Conservation (phyloP, 2,113 vertebrate genomes). For the Rhagologus leucostigma region DNA sequence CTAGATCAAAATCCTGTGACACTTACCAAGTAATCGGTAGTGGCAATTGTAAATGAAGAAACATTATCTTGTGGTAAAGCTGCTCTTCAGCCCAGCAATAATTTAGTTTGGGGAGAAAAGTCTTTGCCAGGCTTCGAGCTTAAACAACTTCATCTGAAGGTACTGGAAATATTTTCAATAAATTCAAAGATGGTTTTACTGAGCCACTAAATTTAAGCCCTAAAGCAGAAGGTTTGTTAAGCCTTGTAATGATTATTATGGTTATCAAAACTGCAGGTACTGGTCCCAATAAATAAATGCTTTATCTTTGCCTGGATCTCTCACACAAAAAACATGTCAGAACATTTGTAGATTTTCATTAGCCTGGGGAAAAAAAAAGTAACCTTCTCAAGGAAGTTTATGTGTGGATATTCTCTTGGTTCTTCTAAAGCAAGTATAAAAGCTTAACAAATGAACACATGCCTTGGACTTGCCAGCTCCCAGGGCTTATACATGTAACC, state of each 20-base stretch:
- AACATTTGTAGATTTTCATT: background rate
- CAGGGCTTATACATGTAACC: background rate
- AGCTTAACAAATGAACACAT: background rate
- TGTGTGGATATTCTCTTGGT: background rate
- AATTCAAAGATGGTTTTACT: background rate
- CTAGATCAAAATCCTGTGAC: background rate
- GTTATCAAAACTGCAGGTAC: background rate
- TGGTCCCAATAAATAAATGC: background rate
- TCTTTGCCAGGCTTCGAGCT: background rate
- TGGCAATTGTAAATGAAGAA: background rate
- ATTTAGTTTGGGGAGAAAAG: background rate
- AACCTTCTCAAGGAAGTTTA: background rate
- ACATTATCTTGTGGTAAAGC: background rate
- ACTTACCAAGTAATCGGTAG: background rate
- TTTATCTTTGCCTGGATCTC: background rate
- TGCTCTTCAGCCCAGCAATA: background rate
- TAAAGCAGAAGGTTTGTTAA: background rate
- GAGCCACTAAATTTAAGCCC: background rate
- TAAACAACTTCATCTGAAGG: background rate
- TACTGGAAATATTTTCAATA: background rate
- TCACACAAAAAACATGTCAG: background rate
- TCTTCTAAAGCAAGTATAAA: background rate
- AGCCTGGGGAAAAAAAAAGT: background rate
- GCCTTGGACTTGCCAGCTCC: background rate
- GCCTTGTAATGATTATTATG: background rate